Evolutionary conservation across 2,888 invertebrate genomes (phyloP).

Genomic region (Diabrotica balteata): DNA sequence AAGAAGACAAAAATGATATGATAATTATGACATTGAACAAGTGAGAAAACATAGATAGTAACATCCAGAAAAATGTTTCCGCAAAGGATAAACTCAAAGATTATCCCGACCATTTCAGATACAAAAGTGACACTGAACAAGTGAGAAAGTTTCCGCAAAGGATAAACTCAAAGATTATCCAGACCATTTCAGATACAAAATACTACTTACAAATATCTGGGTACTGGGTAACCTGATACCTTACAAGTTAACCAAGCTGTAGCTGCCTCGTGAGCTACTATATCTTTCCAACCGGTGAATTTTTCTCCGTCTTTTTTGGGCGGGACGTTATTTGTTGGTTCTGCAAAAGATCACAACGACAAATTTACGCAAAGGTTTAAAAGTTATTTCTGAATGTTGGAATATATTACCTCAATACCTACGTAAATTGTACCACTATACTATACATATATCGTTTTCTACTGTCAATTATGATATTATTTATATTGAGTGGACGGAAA

Average conservation of each 20-base stretch:
- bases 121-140: too few relatives aligned
- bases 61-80: not conserved
- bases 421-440: too few relatives aligned
- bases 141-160: not conserved
- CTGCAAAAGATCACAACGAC: conserved; percentile 35
- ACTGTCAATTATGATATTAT: too few relatives aligned
- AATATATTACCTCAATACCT: not conserved
- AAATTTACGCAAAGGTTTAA: conserved; percentile 19
- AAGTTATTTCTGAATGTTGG: conserved; percentile 5
- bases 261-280: conserved; percentile 62
- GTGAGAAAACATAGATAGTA: too few relatives aligned
- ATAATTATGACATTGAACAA: too few relatives aligned
- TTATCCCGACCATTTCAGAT: too few relatives aligned
- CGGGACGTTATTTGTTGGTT: conserved; percentile 69
- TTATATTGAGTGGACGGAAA: too few relatives aligned
- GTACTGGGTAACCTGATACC: conserved; percentile 64
- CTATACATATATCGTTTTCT: too few relatives aligned
- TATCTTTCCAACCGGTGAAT: conserved; percentile 66
- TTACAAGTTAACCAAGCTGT: conserved; percentile 71
- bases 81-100: too few relatives aligned
- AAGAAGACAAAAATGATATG: too few relatives aligned
- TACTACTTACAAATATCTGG: conserved; percentile 61
- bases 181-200: too few relatives aligned
- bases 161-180: too few relatives aligned
- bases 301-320: conserved; percentile 69